Evolutionary conservation across 2,888 invertebrate genomes (phyloP).

Genomic region (Hedya salicella): DNA sequence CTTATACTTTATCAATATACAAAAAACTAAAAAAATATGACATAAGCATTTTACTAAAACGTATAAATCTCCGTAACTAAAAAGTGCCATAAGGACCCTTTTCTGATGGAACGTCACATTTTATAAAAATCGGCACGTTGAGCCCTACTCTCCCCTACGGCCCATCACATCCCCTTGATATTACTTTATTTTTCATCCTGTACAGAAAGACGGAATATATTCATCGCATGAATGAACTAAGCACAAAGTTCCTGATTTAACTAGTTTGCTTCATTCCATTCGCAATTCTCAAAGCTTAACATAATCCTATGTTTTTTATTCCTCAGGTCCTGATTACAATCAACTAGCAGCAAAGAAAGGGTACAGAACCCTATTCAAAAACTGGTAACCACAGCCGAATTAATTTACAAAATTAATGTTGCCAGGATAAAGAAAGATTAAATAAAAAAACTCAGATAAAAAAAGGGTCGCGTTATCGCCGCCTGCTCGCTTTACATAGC

Average conservation of each 20-base stretch:
- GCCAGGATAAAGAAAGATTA: slow-evolving; percentile 30
- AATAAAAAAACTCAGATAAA: slow-evolving; percentile 35
- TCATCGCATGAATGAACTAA: neutral
- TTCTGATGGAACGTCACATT: no score
- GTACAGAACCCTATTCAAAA: slow-evolving; percentile 6
- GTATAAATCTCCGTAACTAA: no score
- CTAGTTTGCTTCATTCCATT: no score
- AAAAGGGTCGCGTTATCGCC: slow-evolving; percentile 33
- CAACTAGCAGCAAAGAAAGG: neutral
- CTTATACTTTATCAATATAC: no score
- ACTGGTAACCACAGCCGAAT: slow-evolving; percentile 22
- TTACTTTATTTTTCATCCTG: neutral
- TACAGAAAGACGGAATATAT: neutral
- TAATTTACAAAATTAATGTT: slow-evolving; percentile 38
- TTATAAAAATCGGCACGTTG: no score
- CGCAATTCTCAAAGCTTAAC: no score
- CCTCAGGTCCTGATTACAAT: neutral
- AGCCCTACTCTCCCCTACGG: no score
- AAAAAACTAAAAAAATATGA: no score
- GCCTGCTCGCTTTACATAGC: slow-evolving; percentile 28
- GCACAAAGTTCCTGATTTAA: neutral
- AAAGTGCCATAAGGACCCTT: no score
- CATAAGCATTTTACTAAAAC: no score
- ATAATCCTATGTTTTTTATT: slow-evolving; percentile 3
- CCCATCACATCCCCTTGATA: neutral